Base-by-base conservation (phyloP, 2,113 vertebrate species). In the Lichenostomus cassidix region DNA sequence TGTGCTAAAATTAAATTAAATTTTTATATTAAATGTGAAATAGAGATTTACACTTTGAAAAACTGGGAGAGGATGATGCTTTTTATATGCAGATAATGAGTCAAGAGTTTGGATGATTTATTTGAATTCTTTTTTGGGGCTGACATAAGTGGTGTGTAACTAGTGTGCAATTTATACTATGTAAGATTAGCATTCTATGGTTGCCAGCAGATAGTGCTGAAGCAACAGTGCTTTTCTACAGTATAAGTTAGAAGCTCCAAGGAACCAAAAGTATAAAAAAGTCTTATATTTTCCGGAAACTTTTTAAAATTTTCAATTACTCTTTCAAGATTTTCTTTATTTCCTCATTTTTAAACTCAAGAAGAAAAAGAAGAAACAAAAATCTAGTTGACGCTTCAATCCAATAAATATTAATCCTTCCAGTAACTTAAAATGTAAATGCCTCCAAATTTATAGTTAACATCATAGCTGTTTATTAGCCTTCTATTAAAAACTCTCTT, bases 171-270 rank as follows among this genome's bases (percentile, higher is more conserved):
- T 53, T 53, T 47, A 14, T 25, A 22, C 25, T 22, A 2, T 29
- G 2, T 22, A 37, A 63, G 7, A 19, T 5, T 27, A 31, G 20
- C 24, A 8, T 50, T 56, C 22, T 67, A 9, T 0, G 1, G 5
- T 20, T 85, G n/a, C 56, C 58, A 73, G 42, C 29, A 68, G 12
- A 59, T 35, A 59, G 28, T 64, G 35, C 20, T 37, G n/a, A 79
- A 71, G 20, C 8, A 25, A 23, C 15, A 70, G 4, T 29, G 33
- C 11, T 14, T 9, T 62, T 62, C 27, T 63, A 25, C 20, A 82
- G 12, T 2, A 0, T 37, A 13, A 56, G 12, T 39, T 39, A 46
- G 35, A 47, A 78, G n/a, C 18, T 71, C 5, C 12, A 58, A 53
- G 50, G 14, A 75, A 70, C 2, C 2, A 71, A 33, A 58, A 75